Base-by-base conservation (phyloP, 2,113 vertebrate species). In the Neolamprologus sp. region DNA sequence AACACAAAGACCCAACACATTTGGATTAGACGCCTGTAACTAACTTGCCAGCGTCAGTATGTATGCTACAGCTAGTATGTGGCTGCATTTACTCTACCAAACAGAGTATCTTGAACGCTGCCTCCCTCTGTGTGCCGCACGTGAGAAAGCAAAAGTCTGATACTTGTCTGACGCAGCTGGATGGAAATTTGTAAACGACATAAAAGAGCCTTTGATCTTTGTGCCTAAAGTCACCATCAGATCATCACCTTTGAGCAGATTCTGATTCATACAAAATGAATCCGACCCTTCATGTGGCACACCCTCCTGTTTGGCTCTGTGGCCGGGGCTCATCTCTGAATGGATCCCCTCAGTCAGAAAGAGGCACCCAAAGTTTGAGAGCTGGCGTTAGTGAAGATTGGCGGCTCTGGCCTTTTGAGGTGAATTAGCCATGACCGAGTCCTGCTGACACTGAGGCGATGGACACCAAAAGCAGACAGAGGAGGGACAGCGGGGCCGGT, bases 341-440 rank as follows among this genome's bases (percentile, higher is more conserved):
- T 83, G 85, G 91, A 19, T 63, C 83, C 45, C 82, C 83, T 85
- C 88, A 49, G 82, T 88, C 87, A 91, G 83, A 87, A 58, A 86
- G 86, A 78, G 85, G 65, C 92, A 60, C 92, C 88, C 89, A 73
- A 23, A 35, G 82, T 83, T 45, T 73, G 35, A 91, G 83, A 81
- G 78, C 9, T 28, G 37, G 83, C 91, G 57, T 92, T 87, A 89
- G 58, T 88, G 28, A 81, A 90, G 88, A 87, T 82, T 82, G 89
- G 45, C 83, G 42, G 85, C 85, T 87, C 80, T 17, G 84, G 86
- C 79, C 90, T 86, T 91, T 94, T 94, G 88, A 95, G 80, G 80
- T 81, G 88, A 88, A 93, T 93, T 92, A 92, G 88, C 90, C 89
- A 17, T 93, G 95, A 91, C 90, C 16, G 83, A 88, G 85, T 85